Base-by-base conservation (phyloP, 2,113 vertebrate species). In the Mugil cephalus region DNA sequence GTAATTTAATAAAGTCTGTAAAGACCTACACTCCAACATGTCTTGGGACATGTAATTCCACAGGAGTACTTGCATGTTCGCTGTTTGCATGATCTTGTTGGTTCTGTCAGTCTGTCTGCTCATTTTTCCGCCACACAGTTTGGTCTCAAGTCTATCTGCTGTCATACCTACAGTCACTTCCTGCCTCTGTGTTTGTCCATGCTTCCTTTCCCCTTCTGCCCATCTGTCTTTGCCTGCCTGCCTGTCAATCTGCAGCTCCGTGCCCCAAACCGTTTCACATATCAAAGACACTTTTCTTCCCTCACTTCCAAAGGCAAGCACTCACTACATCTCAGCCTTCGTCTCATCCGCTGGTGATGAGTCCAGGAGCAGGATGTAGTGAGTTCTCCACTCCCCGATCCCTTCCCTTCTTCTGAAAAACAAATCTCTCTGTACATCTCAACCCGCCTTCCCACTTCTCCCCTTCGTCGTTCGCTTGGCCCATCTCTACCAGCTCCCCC, bases 401-500 rank as follows among this genome's bases (percentile, higher is more conserved):
- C 64, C 56, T 74, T 80, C 60, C 42, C 66, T 54, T 77, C 71
- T 71, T 82, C 65, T 77, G 47, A 69, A 83, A 85, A 79, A 83
- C 79, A 83, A 82, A 84, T 86, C 70, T 52, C 67, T 69, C 59
- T 47, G 39, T 80, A 63, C 42, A 82, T 89, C 81, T 81, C 53
- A 54, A 30, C 81, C 18, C n/a, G 19, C 51, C 77, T 77, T 86
- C 72, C 85, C 80, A 75, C 8, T 66, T 84, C 84, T 66, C 65
- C 61, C 39, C 67, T 81, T 81, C 61, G 54, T 72, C 70, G 13
- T 47, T 46, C 34, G 43, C 72, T 79, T 64, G 78, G 74, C 79
- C 69, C 59, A 19, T 82, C 80, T 84, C 83, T 63, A 51, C 68
- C 43, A 72, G 89, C 85, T 75, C 86, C 77, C 81, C 76, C 69